Evolutionary conservation across 2,113 vertebrate species (phyloP).

Genomic region (Myotis davidii): DNA sequence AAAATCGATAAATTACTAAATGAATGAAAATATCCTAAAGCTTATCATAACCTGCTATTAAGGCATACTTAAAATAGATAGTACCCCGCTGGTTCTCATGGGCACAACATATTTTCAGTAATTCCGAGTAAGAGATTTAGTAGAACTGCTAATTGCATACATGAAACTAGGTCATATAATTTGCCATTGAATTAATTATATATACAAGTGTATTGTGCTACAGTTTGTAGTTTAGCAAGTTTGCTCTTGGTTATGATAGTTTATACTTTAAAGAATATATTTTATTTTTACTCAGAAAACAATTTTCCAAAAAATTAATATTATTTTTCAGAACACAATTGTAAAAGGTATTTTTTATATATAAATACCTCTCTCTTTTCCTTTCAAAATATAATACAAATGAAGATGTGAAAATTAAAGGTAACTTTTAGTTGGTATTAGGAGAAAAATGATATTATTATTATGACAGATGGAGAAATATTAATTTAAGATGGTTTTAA

Average conservation of each 20-base stretch:
- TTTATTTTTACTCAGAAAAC: neutral
- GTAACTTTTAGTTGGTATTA: constrained; percentile 4
- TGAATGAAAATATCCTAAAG: constrained; percentile 16
- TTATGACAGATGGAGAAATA: neutral
- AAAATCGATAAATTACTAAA: constrained; percentile 35
- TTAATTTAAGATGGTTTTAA: neutral
- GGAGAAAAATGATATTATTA: neutral
- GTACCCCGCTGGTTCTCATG: neutral
- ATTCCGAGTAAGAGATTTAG: constrained; percentile 16
- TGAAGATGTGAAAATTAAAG: neutral
- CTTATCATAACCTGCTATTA: constrained; percentile 39
- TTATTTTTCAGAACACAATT: neutral
- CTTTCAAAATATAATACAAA: neutral
- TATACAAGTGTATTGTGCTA: neutral
- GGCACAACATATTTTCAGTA: constrained; percentile 37
- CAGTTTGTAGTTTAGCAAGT: constrained; percentile 38
- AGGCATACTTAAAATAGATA: constrained; percentile 54
- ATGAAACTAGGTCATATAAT: constrained; percentile 43
- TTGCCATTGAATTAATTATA: constrained; percentile 46
- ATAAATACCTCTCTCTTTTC: neutral
- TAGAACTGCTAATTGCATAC: constrained; percentile 11
- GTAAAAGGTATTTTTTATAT: neutral
- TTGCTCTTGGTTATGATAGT: neutral
- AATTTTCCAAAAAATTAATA: neutral
- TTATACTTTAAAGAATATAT: neutral